phyloP scores from a whole-genome alignment of 1,140 invertebrate genomes.

The Caenorhabditis inopinata region DNA sequence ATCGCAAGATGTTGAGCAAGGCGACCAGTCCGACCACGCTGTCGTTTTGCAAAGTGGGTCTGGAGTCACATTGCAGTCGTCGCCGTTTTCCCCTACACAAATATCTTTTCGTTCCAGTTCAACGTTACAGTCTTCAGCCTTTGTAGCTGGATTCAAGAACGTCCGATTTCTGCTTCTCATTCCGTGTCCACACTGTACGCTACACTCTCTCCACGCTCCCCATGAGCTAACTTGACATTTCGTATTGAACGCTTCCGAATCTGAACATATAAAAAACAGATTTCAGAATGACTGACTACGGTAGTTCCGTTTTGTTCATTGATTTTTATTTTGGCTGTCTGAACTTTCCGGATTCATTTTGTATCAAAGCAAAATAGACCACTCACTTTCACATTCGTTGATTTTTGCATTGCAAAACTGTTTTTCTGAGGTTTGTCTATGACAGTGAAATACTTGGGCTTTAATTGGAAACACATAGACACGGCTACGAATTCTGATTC shows the following conservation, averaged over 20 bases:
- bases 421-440: conserved; percentile 72
- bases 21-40: conserved; percentile 80
- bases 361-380: neutral
- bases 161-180: conserved; percentile 68
- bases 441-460: conserved; percentile 77
- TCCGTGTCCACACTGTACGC: conserved; percentile 71
- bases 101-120: conserved; percentile 67
- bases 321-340: no score
- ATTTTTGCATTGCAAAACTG: conserved; percentile 66
- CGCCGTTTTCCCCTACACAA: conserved; percentile 66
- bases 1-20: conserved; percentile 77
- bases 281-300: no score
- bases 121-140: conserved; percentile 64
- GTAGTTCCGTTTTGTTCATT: no score
- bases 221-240: conserved; percentile 71
- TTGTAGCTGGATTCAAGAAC: conserved; percentile 69
- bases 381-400: conserved; percentile 58
- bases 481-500: conserved; percentile 75
- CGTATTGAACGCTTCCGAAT: conserved; percentile 67
- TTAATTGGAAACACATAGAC: conserved; percentile 77
- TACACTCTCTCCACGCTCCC: conserved; percentile 71
- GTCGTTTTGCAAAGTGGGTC: conserved; percentile 69
- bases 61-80: conserved; percentile 60
- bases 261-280: conserved; percentile 34
- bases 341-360: no score